A percentile compares a stretch with the other conserved stretches of the same genome.
phyloP scores from a whole-genome alignment of 2,888 invertebrate species.

The Acrobasis repandana region DNA sequence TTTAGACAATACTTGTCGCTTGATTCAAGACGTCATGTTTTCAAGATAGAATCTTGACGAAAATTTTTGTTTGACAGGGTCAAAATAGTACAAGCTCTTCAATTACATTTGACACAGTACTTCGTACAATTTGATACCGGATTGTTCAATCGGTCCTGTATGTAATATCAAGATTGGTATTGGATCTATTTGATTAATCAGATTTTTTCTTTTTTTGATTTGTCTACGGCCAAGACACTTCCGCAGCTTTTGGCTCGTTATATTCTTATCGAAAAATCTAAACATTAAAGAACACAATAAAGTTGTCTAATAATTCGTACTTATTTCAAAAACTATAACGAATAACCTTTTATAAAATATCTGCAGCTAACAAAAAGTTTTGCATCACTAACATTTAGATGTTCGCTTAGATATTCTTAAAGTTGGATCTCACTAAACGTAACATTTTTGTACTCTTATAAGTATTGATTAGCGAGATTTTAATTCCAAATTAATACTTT shows the following conservation, averaged over 20 bases:
- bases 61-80: constrained; percentile 74
- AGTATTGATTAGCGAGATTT: too few relatives aligned
- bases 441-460: too few relatives aligned
- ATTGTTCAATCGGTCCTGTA: constrained; percentile 12
- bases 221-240: constrained; percentile 11
- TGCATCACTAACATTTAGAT: too few relatives aligned
- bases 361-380: too few relatives aligned
- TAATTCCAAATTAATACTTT: too few relatives aligned
- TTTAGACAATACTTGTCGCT: constrained; percentile 75
- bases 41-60: constrained; percentile 73
- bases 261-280: constrained; percentile 5
- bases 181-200: constrained; percentile 12
- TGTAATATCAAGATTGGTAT: constrained; percentile 13
- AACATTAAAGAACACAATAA: background rate
- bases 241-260: constrained; percentile 14
- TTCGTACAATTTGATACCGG: constrained; percentile 24
- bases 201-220: constrained; percentile 8
- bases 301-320: too few relatives aligned
- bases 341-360: too few relatives aligned
- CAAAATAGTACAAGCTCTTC: constrained; percentile 71
- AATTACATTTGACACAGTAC: constrained; percentile 74
- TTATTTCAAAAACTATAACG: too few relatives aligned
- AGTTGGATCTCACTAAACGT: too few relatives aligned
- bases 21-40: constrained; percentile 77
- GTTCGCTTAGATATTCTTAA: too few relatives aligned